Evolutionary conservation across 2,113 vertebrate species (phyloP), one percentile per base, ranked within the genome.

Genomic region (Toxostoma redivivum): DNA sequence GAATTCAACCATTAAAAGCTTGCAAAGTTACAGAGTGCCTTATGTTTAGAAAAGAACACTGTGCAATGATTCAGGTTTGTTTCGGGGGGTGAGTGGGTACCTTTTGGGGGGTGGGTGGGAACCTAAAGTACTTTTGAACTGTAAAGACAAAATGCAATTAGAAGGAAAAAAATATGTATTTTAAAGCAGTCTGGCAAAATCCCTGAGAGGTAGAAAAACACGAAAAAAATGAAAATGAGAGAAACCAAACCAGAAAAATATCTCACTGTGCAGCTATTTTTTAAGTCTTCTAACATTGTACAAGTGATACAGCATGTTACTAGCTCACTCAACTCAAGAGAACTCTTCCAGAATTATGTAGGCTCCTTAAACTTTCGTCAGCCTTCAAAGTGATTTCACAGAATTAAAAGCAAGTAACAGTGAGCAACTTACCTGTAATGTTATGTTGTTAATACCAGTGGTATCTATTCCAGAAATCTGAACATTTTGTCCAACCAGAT

Each of bases 391-490:
- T 30, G 28, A 19, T 15, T 44, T 7, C 8, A 16, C 2, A 19
- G n/a, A 86, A 58, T 24, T 13, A 70, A 35, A 57, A 45, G 31
- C 51, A 90, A 67, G 11, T n/a, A 53, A 47, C 24, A 37, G 13
- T 3, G 5, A 74, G 15, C 35, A 38, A 58, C 89, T 10, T 86
- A 99, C 99, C 99, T 99, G 99, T 53, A 99, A 87, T 0, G 99
- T 99, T 98, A 99, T 99, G 95, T 99, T 99, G 97, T 99, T 99
- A 96, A 99, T 99, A 97, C 98, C 98, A 92, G 98, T 98, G 76
- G 99, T 88, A 74, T 99, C 99, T 45, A 99, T 98, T 91, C 99
- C 99, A 37, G 99, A 99, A 97, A 99, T 99, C 97, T 99, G 99
- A 69, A 99, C 99, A 23, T 99, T 99, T 37, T 99, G 99, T 88